These are phyloP conservation scores for Nanorana parkeri DNA, from an alignment of 2,113 vertebrate genomes.

Conservation along the genomic window DNA sequence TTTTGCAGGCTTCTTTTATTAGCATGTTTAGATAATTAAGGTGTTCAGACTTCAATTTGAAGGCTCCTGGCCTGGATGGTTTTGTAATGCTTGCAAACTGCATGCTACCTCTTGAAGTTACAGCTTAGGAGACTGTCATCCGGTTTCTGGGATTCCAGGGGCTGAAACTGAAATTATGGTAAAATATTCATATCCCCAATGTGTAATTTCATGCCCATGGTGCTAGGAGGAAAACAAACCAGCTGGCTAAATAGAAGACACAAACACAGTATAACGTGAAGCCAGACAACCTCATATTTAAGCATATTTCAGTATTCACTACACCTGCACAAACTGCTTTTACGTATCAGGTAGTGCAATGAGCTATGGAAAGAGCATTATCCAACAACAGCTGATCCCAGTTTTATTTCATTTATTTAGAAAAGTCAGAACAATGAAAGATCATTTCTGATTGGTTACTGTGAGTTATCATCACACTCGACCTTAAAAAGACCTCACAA, in stretches of 20 bases:
- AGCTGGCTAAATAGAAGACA: neutral
- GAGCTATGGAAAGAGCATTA: too few relatives aligned
- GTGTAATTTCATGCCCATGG: neutral
- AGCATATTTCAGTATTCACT: neutral
- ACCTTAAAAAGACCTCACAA: too few relatives aligned
- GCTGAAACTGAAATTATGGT: constrained; percentile 12
- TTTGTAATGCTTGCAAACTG: constrained; percentile 42
- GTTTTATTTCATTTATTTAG: too few relatives aligned
- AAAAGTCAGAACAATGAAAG: too few relatives aligned
- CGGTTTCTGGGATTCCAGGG: neutral
- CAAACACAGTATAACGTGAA: neutral
- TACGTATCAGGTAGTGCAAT: too few relatives aligned
- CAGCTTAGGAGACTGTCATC: neutral
- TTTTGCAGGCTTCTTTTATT: constrained; percentile 29
- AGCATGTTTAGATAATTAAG: constrained; percentile 46
- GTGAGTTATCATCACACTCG: too few relatives aligned
- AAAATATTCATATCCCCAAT: constrained; percentile 44
- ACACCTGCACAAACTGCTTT: too few relatives aligned
- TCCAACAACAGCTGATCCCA: too few relatives aligned
- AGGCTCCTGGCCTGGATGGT: constrained; percentile 10
- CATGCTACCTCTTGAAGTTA: constrained; percentile 50
- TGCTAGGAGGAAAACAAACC: constrained; percentile 1
- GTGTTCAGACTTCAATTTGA: constrained; percentile 35
- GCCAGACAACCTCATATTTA: too few relatives aligned
- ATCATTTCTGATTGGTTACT: too few relatives aligned